Evolutionary conservation across 2,888 invertebrate species (phyloP).

Genomic region (Buathra laborator): DNA sequence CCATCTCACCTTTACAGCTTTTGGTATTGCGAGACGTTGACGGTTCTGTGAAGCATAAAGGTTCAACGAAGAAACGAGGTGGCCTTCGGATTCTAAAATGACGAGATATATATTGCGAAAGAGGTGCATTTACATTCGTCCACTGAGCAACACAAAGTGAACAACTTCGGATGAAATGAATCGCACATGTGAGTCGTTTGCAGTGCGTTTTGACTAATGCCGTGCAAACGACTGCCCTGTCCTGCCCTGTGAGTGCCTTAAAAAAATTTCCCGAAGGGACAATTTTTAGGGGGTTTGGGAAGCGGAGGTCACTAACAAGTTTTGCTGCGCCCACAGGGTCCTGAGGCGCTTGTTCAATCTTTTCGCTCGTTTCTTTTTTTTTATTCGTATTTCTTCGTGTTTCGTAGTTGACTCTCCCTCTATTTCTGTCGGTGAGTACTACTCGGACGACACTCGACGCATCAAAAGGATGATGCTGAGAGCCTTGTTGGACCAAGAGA

Average conservation of each 20-base stretch:
- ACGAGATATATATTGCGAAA: neutral
- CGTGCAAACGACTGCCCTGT: too few relatives aligned
- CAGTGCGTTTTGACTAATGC: too few relatives aligned
- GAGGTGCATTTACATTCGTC: neutral
- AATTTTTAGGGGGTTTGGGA: too few relatives aligned
- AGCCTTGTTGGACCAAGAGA: constrained; percentile 34
- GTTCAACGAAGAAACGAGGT: neutral
- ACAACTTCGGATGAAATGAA: neutral
- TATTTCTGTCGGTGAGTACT: constrained; percentile 43
- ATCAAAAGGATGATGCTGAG: constrained; percentile 60
- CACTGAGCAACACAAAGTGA: neutral
- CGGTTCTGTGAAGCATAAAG: constrained; percentile 8
- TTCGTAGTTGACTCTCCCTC: constrained; percentile 1
- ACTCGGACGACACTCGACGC: constrained; percentile 53
- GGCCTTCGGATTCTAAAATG: neutral
- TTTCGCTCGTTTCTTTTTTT: neutral
- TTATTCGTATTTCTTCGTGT: constrained; percentile 13
- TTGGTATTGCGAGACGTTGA: constrained; percentile 41
- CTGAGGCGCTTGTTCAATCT: constrained; percentile 9
- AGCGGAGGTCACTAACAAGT: too few relatives aligned
- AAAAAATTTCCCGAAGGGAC: too few relatives aligned
- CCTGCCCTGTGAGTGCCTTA: too few relatives aligned
- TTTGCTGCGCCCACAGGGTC: too few relatives aligned
- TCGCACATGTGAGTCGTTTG: neutral
- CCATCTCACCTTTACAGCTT: constrained; percentile 49